Conservation (phyloP, 2,888 invertebrate species). For the Eupelmus urozonus region DNA sequence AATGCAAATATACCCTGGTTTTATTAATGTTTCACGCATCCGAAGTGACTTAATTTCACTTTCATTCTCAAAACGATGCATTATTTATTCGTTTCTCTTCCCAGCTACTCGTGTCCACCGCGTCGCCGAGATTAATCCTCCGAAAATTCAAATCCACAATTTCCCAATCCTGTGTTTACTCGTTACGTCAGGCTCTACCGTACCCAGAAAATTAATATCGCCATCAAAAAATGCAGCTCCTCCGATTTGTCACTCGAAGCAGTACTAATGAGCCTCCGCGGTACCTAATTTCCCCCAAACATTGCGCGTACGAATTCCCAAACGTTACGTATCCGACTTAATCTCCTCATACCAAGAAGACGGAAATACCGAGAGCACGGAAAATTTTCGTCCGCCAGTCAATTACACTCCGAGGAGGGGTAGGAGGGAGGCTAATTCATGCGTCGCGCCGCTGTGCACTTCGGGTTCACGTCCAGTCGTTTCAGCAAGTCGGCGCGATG, state of each 20-base stretch:
- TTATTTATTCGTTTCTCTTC: too few relatives aligned
- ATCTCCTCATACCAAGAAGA: neutral
- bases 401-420: constrained; percentile 22
- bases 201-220: neutral
- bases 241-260: constrained; percentile 11
- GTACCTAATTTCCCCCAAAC: too few relatives aligned
- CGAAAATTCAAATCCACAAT: neutral
- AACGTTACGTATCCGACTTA: neutral
- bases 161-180: neutral
- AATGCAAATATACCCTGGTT: too few relatives aligned
- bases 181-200: too few relatives aligned
- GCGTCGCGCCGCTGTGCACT: neutral
- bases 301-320: neutral
- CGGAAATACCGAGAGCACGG: constrained; percentile 16
- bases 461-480: neutral
- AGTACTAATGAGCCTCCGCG: too few relatives aligned
- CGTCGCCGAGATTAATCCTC: too few relatives aligned
- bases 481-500: too few relatives aligned
- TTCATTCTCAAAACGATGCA: too few relatives aligned
- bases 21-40: too few relatives aligned
- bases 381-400: constrained; percentile 31
- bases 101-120: too few relatives aligned
- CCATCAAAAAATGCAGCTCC: neutral
- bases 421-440: constrained; percentile 39
- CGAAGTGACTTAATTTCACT: too few relatives aligned